Evolutionary conservation across 2,888 invertebrate species (phyloP).

Genomic region (Brachylomia viminalis): DNA sequence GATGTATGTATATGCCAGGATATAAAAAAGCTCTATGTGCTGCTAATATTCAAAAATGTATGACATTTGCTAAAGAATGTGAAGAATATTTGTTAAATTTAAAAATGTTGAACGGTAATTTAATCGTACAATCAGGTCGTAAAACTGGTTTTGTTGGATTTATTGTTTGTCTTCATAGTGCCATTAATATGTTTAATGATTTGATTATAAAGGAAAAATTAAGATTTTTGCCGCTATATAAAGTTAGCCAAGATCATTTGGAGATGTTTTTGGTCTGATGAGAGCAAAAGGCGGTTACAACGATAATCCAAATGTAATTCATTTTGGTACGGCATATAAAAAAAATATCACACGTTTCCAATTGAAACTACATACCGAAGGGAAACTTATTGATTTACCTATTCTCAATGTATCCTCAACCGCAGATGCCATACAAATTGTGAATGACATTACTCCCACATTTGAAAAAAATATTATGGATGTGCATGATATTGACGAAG

Average conservation of each 20-base stretch:
- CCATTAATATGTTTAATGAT: constrained; percentile 17
- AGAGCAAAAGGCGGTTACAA: constrained; percentile 9
- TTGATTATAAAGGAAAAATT: constrained; percentile 11
- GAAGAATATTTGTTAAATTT: constrained; percentile 2
- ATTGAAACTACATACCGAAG: constrained; percentile 8
- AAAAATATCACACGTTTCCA: constrained; percentile 2
- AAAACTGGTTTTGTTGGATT: constrained; percentile 7
- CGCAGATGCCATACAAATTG: background rate
- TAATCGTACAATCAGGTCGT: constrained; percentile 4
- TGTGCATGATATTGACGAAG: constrained; percentile 21
- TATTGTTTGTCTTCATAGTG: constrained; percentile 11
- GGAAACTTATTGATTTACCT: constrained; percentile 4
- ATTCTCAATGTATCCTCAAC: constrained; percentile 7
- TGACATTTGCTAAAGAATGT: constrained; percentile 1
- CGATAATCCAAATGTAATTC: constrained; percentile 8
- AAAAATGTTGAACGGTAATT: constrained; percentile 9
- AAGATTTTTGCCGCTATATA: constrained; percentile 15
- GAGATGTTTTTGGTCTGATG: constrained; percentile 12
- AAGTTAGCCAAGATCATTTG: constrained; percentile 17
- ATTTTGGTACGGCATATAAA: constrained; percentile 9
- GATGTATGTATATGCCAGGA: constrained; percentile 3
- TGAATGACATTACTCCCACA: constrained; percentile 7
- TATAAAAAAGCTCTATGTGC: constrained; percentile 11
- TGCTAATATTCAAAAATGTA: constrained; percentile 5
- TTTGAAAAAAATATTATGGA: constrained; percentile 18